These are phyloP conservation scores for Pseudopodoces humilis DNA, from an alignment of 2,113 vertebrate genomes.

Conservation along the genomic window DNA sequence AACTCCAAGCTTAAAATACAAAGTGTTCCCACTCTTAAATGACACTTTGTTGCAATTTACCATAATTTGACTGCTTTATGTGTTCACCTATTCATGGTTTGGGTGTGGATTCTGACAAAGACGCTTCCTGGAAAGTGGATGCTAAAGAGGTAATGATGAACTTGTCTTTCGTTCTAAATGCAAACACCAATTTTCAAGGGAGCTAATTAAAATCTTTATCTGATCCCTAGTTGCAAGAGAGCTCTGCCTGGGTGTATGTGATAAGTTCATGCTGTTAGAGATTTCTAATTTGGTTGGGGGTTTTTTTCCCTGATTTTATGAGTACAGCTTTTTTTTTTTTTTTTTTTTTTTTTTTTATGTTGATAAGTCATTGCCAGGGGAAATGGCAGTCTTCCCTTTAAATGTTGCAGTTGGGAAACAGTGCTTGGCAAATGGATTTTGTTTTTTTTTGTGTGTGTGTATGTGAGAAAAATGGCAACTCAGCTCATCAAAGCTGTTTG, in stretches of 20 bases:
- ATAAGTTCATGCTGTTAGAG: slow-evolving; percentile 46
- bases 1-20: background rate
- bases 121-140: slow-evolving; percentile 29
- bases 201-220: slow-evolving; percentile 83
- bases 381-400: slow-evolving; percentile 1
- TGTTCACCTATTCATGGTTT: background rate
- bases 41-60: background rate
- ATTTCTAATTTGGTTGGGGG: slow-evolving; percentile 51
- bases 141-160: slow-evolving; percentile 61
- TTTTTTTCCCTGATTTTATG: background rate
- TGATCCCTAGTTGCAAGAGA: slow-evolving; percentile 66
- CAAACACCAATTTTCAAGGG: slow-evolving; percentile 76
- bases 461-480: background rate
- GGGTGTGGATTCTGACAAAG: background rate
- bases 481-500: background rate
- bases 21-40: background rate
- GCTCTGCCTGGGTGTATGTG: slow-evolving; percentile 32
- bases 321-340: background rate
- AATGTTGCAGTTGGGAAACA: background rate
- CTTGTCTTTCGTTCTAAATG: slow-evolving; percentile 63
- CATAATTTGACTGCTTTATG: background rate
- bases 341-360: background rate
- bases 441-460: background rate
- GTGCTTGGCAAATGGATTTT: background rate
- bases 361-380: background rate